These are phyloP conservation scores for Zaprionus kolodkinae DNA, from an alignment of 1,140 invertebrate species.

Conservation along the genomic window DNA sequence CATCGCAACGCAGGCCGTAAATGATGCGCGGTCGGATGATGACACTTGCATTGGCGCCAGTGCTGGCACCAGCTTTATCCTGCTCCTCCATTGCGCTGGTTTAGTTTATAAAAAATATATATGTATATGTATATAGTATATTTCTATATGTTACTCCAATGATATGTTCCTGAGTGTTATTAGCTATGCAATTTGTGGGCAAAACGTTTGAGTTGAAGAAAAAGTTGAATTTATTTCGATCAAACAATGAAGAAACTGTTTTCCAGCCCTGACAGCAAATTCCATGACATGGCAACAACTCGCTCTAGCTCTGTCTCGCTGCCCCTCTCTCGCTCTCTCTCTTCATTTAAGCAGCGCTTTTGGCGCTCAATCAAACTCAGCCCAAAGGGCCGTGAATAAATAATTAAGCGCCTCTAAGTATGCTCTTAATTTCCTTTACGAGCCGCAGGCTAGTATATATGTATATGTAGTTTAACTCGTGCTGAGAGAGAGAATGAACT, in stretches of 20 bases:
- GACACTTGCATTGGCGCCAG: conserved; percentile 35
- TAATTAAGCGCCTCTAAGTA: conserved; percentile 75
- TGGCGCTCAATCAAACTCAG: conserved; percentile 40
- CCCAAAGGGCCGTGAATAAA: conserved; percentile 57
- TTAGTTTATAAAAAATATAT: conserved; percentile 56
- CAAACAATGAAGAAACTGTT: conserved; percentile 66
- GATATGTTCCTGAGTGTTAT: background rate
- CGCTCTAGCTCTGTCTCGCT: background rate
- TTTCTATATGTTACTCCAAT: conserved; percentile 12
- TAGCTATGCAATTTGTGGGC: conserved; percentile 21
- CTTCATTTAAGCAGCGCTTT: background rate
- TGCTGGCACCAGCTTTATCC: conserved; percentile 3
- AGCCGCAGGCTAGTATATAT: conserved; percentile 17
- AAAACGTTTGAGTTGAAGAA: conserved; percentile 38
- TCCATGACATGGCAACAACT: conserved; percentile 58
- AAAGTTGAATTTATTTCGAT: conserved; percentile 61
- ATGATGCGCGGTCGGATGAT: conserved; percentile 85
- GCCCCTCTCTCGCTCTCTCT: background rate
- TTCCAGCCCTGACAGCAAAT: conserved; percentile 66
- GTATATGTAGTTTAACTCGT: too few species aligned
- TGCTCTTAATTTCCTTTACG: conserved; percentile 67
- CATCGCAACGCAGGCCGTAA: conserved; percentile 86
- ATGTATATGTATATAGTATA: conserved; percentile 49
- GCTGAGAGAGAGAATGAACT: background rate
- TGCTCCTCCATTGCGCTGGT: conserved; percentile 51